phyloP scores from a whole-genome alignment of 2,888 invertebrate species.

The Argyra leucocephala region DNA sequence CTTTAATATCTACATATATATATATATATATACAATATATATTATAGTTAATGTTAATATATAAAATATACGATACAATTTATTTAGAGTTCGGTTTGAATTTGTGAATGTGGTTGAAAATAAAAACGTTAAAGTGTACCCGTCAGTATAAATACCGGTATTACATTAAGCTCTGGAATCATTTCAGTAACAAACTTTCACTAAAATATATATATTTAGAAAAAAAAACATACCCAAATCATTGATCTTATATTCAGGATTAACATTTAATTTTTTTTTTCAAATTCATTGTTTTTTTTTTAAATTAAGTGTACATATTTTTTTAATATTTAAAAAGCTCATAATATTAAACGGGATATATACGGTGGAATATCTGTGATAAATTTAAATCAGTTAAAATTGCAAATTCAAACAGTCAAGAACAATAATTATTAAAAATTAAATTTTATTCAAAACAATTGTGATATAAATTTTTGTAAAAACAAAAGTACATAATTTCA shows the following conservation, averaged over 20 bases:
- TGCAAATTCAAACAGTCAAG: not conserved
- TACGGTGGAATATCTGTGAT: constrained; percentile 1
- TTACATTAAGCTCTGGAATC: constrained; percentile 25
- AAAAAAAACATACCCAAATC: constrained; percentile 15
- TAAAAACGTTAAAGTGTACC: constrained; percentile 13
- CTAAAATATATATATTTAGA: constrained; percentile 23
- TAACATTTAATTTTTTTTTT: constrained; percentile 18
- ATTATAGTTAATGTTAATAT: not conserved
- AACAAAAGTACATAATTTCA: constrained; percentile 10
- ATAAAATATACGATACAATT: not conserved
- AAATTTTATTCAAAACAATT: not conserved
- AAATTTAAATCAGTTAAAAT: not conserved
- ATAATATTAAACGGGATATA: not conserved
- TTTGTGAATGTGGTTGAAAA: constrained; percentile 10
- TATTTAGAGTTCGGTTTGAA: not conserved
- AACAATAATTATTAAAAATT: not conserved
- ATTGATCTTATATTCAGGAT: constrained; percentile 11
- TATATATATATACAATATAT: not conserved
- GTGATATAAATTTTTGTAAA: not conserved
- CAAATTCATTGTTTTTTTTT: constrained; percentile 19
- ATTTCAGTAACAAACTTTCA: constrained; percentile 37
- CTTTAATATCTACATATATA: not conserved
- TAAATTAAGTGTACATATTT: constrained; percentile 17
- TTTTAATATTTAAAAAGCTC: constrained; percentile 4
- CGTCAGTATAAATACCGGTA: constrained; percentile 36